Evolutionary conservation across 2,797 vertebrate species (phyloP), one percentile per base, ranked within the genome.

Genomic region (Euphonia xanthogaster): DNA sequence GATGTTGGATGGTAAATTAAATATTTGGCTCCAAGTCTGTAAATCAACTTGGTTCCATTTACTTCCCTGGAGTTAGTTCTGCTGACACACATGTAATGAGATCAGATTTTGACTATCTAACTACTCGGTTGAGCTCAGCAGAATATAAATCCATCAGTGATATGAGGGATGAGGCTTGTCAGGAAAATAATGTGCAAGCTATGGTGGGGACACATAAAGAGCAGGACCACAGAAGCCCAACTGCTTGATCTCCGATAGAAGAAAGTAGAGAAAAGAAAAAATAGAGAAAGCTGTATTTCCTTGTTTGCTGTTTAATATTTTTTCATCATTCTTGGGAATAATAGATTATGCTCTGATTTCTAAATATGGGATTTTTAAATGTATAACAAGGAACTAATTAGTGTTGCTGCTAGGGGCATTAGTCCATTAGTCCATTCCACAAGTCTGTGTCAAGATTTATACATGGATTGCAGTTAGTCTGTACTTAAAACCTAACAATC

Each of bases 61-160:
- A 73, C 91, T 94, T 90, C 75, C 40, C 76, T 31, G 48, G 76
- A 91, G 76, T 94, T 93, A 87, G 68, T 91, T 95, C 76, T 97
- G 81, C 93, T 94, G 94, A 96, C 76, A 91, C 74, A 87, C 33
- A 54, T 33, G 73, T 90, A 96, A 88, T 84, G 73, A 94, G 94
- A 95, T 81, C 89, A 91, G 70, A 96, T 94, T 95, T 82, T 94
- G 88, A 63, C 85, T 80, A 71, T 71, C 45, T 63, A 71, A 91
- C 73, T 91, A 75, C 74, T 91, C 55, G 54, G 5, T 37, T 88
- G 76, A 93, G 65, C 84, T 92, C 84, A 86, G 76, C 76, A 94
- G 87, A 86, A 86, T 80, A 83, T 66, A 91, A 93, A 91, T 90
- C 85, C 76, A 66, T 77, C 33, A 61, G 67, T 68, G 75, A 75